Percentiles rank a stretch among this genome's conserved stretches.
phyloP scores from a whole-genome alignment of 2,888 invertebrate genomes.

The Tridacna gigas region DNA sequence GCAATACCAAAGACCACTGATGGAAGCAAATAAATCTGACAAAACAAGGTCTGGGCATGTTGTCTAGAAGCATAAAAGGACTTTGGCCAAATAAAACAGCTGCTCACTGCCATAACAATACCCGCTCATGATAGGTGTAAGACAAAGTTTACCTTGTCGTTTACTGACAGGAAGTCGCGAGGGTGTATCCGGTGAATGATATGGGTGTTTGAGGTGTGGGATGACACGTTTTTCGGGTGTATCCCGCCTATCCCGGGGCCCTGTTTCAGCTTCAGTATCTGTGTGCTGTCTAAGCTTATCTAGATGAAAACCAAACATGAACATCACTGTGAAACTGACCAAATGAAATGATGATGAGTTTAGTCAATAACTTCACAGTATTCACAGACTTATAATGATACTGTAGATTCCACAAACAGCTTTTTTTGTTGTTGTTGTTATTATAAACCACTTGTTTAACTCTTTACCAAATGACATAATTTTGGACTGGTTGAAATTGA shows the following conservation, averaged over 20 bases:
- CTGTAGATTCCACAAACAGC: too few species aligned
- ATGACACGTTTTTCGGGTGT: conserved; percentile 61
- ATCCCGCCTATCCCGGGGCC: conserved; percentile 41
- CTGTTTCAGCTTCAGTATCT: conserved; percentile 35
- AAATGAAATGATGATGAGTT: background rate
- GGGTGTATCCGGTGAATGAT: conserved; percentile 59
- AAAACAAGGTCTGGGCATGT: background rate
- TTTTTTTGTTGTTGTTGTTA: too few species aligned
- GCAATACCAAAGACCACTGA: conserved; percentile 4
- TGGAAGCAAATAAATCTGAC: background rate
- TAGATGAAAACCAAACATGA: conserved; percentile 57
- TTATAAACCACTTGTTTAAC: too few species aligned
- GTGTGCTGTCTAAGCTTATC: conserved; percentile 59
- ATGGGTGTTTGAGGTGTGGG: conserved; percentile 60
- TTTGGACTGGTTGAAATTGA: too few species aligned
- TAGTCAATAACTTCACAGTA: background rate
- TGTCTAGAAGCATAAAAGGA: background rate
- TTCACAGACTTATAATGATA: too few species aligned
- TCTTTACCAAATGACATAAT: too few species aligned
- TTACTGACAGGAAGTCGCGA: conserved; percentile 64
- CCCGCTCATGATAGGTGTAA: background rate
- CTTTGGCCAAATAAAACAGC: background rate
- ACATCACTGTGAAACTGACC: background rate
- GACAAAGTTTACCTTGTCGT: conserved; percentile 59
- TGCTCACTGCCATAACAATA: background rate